Base-by-base conservation (phyloP, 2,113 vertebrate species). In the Sclerurus mexicanus region DNA sequence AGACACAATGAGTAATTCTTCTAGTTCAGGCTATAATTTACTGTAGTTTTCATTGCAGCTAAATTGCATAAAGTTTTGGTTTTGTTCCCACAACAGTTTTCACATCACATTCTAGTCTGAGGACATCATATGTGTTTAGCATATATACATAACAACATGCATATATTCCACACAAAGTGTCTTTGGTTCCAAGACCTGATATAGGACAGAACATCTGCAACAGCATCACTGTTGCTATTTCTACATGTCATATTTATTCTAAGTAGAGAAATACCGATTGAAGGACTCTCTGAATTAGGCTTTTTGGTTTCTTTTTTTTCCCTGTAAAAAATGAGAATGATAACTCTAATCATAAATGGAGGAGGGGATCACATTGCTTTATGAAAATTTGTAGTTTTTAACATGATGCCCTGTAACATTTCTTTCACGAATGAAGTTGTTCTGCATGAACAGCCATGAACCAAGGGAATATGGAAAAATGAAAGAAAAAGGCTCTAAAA, bases 31-130 rank as follows among this genome's bases (percentile, higher is more conserved):
- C 62, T 76, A 25, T 85, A 91, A 79, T 75, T 89, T 37, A 47
- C 44, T 87, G 56, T 72, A 39, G 8, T 56, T 93, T 89, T 89
- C 58, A 68, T 64, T 93, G 62, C 47, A 79, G 71, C 20, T 85
- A 64, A 82, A 89, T 74, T 87, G 60, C 81, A 87, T 37, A 44
- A 78, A 74, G 13, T 87, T 93, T 87, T 75, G 77, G 27, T 35
- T 89, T 95, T 87, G 11, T 89, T 90, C 49, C 79, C 83, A 73
- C 27, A 60, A 60, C 79, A 84, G 52, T 74, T 94, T 94, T 94
- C 58, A 49, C 62, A 79, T 94, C 49, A 58, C 53, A 58, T 95
- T 93, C 58, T 83, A 66, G 22, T 83, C 66, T 90, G 75, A 82
- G 44, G 88, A 85, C 4, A 12, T 87, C 87, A 49, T 78, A 10